Evolutionary conservation across 2,113 vertebrate genomes (phyloP), one percentile per base, ranked within the genome.

Genomic region (Meleagris gallopavo): DNA sequence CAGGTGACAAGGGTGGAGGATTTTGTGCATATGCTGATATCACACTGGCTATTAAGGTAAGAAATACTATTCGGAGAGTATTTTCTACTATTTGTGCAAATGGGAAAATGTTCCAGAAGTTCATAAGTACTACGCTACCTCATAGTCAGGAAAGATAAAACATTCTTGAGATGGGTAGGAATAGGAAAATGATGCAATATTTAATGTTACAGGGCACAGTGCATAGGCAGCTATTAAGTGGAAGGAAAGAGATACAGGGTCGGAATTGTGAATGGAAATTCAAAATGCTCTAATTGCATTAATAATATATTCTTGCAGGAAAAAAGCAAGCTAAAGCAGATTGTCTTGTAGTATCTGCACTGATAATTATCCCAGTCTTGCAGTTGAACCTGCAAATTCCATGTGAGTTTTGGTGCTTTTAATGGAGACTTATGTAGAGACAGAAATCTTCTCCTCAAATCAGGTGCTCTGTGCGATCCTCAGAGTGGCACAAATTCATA

Each of bases 21-120:
- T 99, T 99, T 95, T 99, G 99, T 92, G 99, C 98, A 19, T 99
- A 99, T 2, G 99, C 99, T 11, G 99, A 99, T 96, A 99, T 99
- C 94, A 99, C 99, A 2, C 96, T 99, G 54, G 97, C 99, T 90
- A 98, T 99, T 95, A 99, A 99, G 98, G 99, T 99, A 97, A 85
- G 90, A 54, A 11, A 34, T 61, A 50, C 48, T 6, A 24, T 24
- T 50, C 24, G 24, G 22, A 50, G 48, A 50, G 22, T 48, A 48
- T 61, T 64, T 74, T 34, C 41, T 87, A 9, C 36, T 69, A 0
- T 36, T 76, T 30, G 30, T 77, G 43, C 38, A 89, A 57, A 83
- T 34, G 27, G 32, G 18, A 82, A 41, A 58, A 60, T 20, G 45
- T 46, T 9, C 48, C 34, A 48, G 7, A 16, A 48, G 72, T 88